A percentile compares a stretch with the other conserved stretches of the same genome.
phyloP scores from a whole-genome alignment of 1,140 invertebrate genomes.

The Leptinotarsa texana region DNA sequence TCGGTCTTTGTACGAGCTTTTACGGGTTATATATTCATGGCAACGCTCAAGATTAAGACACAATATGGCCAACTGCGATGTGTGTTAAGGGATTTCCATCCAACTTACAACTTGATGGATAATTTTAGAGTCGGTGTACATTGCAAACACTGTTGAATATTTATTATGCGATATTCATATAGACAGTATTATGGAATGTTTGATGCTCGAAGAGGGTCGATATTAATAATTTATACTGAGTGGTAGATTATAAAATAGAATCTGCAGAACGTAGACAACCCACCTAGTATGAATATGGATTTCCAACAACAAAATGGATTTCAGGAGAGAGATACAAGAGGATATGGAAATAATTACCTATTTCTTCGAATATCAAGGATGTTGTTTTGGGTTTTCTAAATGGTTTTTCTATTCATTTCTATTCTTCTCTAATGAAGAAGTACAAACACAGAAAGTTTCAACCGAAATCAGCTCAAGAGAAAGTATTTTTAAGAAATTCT shows the following conservation, averaged over 20 bases:
- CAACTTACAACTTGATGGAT: constrained; percentile 48
- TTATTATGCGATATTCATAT: constrained; percentile 42
- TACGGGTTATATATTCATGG: constrained; percentile 49
- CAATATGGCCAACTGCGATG: constrained; percentile 44
- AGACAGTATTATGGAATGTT: constrained; percentile 22
- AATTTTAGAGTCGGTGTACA: constrained; percentile 48
- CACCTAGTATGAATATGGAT: background rate
- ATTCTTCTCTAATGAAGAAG: too few relatives aligned
- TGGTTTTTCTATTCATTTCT: too few relatives aligned
- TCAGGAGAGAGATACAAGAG: background rate
- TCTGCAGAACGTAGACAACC: background rate
- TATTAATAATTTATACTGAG: constrained; percentile 23
- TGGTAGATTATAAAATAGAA: constrained; percentile 7
- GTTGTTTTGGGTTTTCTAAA: too few relatives aligned
- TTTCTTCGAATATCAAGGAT: too few relatives aligned
- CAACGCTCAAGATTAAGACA: constrained; percentile 52
- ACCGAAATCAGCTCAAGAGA: too few relatives aligned
- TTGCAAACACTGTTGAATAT: constrained; percentile 50
- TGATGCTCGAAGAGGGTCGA: constrained; percentile 8
- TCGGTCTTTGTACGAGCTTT: constrained; percentile 40
- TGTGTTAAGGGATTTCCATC: constrained; percentile 45
- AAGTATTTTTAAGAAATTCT: too few relatives aligned
- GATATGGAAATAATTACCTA: background rate
- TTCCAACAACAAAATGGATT: background rate
- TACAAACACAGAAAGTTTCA: too few relatives aligned